phyloP scores from a whole-genome alignment of 2,797 vertebrate genomes.

The Cynodonichthys magdalenae region DNA sequence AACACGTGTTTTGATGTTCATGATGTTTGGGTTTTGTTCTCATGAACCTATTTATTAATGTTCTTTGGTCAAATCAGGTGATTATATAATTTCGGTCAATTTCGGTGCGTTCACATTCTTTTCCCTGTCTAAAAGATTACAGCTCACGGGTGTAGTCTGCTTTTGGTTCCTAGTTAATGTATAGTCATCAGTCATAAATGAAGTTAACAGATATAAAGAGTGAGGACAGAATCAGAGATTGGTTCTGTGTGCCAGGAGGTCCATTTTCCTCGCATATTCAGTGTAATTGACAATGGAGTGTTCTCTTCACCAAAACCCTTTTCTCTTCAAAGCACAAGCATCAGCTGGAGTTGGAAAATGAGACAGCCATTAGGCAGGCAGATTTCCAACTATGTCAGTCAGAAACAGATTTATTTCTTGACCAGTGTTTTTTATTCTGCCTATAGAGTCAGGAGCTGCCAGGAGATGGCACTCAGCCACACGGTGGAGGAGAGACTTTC shows the following conservation, averaged over 20 bases:
- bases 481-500: background rate
- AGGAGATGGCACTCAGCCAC: background rate
- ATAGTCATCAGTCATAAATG: background rate
- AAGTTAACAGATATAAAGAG: background rate
- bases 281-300: slow-evolving; percentile 31
- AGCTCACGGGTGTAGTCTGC: background rate
- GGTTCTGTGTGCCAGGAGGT: slow-evolving; percentile 26
- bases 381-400: background rate
- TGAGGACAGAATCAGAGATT: background rate
- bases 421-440: background rate
- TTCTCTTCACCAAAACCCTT: slow-evolving; percentile 19
- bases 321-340: slow-evolving; percentile 13
- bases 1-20: slow-evolving; percentile 16
- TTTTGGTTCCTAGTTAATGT: background rate
- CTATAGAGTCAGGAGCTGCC: background rate
- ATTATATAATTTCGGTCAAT: background rate
- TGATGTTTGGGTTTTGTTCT: slow-evolving; percentile 30
- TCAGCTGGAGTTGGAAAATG: slow-evolving; percentile 27
- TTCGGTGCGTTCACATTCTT: background rate
- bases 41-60: background rate
- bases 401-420: background rate
- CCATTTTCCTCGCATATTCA: slow-evolving; percentile 24
- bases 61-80: too few relatives aligned
- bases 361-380: slow-evolving; percentile 1
- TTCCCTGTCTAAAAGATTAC: background rate